Evolutionary conservation across 2,888 invertebrate genomes (phyloP), one percentile per base, ranked within the genome.

Genomic region (Spodoptera exigua): DNA sequence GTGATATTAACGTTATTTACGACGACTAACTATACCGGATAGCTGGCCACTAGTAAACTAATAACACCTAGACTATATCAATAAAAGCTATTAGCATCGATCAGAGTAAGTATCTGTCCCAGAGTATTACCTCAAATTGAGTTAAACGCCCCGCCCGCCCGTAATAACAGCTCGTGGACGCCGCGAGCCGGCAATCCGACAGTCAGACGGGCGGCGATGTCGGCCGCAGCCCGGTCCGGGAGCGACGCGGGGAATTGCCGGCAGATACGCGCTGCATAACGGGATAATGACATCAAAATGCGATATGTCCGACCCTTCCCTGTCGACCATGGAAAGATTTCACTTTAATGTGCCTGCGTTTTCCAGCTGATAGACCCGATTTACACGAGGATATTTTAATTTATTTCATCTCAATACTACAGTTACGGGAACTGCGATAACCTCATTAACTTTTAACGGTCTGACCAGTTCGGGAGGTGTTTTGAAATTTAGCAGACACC

Each of bases 41-140:
- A 67, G 78, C 69, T 69, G 61, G 61, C 59, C 61, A 61, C 62
- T 78, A 78, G 77, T 81, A 44, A 64, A 59, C 75, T 77, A 86
- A 90, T 91, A 90, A 88, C 84, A 84, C 82, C 86, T 88, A 87
- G 86, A 76, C 86, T 91, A 91, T 93, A 93, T 93, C 93, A 93
- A 93, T 93, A 93, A 93, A 93, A 85, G 88, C 88, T 83, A 92
- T 93, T 92, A 93, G 80, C 88, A 89, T 92, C 92, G 88, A 92
- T 92, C 93, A 91, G 84, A 67, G 82, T 90, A 88, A 90, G 87
- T 89, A 89, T 86, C 87, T 88, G 87, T 89, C 87, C 81, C 76
- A 82, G 74, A 79, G 83, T 85, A 89, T 91, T 89, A 84, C 83
- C 80, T 84, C 83, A 84, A 91, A 91, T 91, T 90, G 89, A 88